A percentile compares a stretch with the other conserved stretches of the same genome.
Conservation (phyloP, 92 coral and sea anemone species). For the Actinernus sp. region DNA sequence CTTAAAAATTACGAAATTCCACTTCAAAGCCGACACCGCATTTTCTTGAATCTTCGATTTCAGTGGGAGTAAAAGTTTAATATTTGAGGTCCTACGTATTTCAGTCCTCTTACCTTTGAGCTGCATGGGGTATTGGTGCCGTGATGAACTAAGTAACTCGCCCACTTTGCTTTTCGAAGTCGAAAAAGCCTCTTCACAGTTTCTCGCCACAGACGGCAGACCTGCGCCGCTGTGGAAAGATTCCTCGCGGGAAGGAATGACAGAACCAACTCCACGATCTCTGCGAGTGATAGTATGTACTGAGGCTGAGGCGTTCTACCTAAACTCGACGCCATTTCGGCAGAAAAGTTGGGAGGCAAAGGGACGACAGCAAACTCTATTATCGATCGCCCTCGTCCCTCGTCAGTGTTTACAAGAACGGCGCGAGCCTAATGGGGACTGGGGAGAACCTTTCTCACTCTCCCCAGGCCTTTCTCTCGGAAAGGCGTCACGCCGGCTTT, state of each 20-base stretch:
- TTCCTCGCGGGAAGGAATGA: slow-evolving; percentile 87
- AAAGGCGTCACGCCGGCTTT: too few species aligned
- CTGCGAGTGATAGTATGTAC: slow-evolving; percentile 71
- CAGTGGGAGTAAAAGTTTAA: background rate
- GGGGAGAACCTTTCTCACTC: background rate
- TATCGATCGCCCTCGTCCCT: background rate
- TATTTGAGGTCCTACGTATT: background rate
- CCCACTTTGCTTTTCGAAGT: slow-evolving; percentile 74
- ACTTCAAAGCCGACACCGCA: too few species aligned
- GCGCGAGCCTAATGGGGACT: slow-evolving; percentile 19
- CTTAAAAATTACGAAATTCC: too few species aligned
- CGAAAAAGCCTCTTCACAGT: slow-evolving; percentile 77
- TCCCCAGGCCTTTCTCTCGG: background rate
- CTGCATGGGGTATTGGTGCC: slow-evolving; percentile 80
- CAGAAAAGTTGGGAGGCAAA: too few species aligned
- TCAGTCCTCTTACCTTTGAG: slow-evolving; percentile 65
- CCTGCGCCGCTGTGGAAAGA: slow-evolving; percentile 70
- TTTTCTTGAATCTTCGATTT: too few species aligned
- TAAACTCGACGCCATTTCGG: slow-evolving; percentile 65
- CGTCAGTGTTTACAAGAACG: slow-evolving; percentile 34
- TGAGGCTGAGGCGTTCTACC: slow-evolving; percentile 44
- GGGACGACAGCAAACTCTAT: background rate
- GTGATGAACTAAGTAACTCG: slow-evolving; percentile 78
- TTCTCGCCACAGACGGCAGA: slow-evolving; percentile 90
- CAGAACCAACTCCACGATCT: slow-evolving; percentile 82